These are phyloP conservation scores for Crotalus horridus DNA, from an alignment of 2,113 vertebrate species.

Conservation along the genomic window DNA sequence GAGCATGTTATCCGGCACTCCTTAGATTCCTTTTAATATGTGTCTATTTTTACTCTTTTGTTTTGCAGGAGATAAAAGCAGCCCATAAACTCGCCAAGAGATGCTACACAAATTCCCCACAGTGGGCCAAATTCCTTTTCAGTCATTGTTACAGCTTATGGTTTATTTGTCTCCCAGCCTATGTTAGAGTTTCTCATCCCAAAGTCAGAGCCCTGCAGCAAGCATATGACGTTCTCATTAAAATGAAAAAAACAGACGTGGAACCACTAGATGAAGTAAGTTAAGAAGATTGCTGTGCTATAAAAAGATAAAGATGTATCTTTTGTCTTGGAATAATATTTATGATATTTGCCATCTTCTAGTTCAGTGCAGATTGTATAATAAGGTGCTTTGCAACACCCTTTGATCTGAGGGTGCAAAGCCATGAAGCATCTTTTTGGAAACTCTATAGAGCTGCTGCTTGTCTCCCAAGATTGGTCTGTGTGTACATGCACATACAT, in stretches of 20 bases:
- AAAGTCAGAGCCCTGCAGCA: slow-evolving; percentile 89
- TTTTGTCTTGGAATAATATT: not conserved
- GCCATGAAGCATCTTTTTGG: not conserved
- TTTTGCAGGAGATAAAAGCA: slow-evolving; percentile 89
- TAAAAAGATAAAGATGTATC: not conserved
- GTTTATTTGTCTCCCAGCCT: slow-evolving; percentile 96
- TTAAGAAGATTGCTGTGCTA: not conserved
- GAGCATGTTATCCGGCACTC: not conserved
- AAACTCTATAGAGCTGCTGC: not conserved
- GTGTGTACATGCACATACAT: not conserved
- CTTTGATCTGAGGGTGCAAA: not conserved
- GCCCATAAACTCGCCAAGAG: slow-evolving; percentile 91
- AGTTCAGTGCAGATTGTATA: not conserved
- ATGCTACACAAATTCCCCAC: slow-evolving; percentile 80
- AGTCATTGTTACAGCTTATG: slow-evolving; percentile 96
- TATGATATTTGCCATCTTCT: not conserved
- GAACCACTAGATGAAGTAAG: slow-evolving; percentile 92
- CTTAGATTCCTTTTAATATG: not conserved
- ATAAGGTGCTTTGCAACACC: slow-evolving; percentile 18
- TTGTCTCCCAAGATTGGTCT: not conserved
- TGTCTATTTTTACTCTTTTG: slow-evolving; percentile 31
- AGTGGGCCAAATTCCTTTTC: slow-evolving; percentile 93
- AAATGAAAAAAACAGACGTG: slow-evolving; percentile 90
- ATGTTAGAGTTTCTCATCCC: slow-evolving; percentile 80
- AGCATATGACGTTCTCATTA: slow-evolving; percentile 87